Conservation (phyloP, 2,888 invertebrate species). For the Rhingia rostrata region DNA sequence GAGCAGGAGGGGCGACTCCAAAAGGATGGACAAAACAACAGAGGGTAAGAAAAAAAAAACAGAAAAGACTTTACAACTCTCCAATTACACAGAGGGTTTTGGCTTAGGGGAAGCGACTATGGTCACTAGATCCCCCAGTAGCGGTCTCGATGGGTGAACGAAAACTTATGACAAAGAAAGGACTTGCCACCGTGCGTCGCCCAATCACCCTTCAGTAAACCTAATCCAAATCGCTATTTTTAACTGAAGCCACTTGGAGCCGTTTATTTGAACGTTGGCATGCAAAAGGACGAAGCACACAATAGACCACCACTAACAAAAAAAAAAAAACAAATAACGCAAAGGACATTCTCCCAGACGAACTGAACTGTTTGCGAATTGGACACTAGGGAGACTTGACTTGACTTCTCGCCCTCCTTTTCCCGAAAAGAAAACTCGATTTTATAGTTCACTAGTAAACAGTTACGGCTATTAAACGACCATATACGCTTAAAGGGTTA, state of each 20-base stretch:
- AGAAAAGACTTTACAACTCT: constrained; percentile 47
- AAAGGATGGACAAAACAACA: constrained; percentile 28
- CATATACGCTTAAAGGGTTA: constrained; percentile 74
- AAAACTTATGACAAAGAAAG: constrained; percentile 73
- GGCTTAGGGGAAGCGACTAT: constrained; percentile 48
- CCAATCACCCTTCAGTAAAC: constrained; percentile 15
- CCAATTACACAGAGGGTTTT: constrained; percentile 61
- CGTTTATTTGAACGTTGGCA: constrained; percentile 67
- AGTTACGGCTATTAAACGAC: constrained; percentile 72
- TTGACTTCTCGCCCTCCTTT: constrained; percentile 42
- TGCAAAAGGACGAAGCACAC: constrained; percentile 61
- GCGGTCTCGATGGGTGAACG: constrained; percentile 48
- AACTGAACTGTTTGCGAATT: constrained; percentile 51
- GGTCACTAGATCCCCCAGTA: constrained; percentile 67
- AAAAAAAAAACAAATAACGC: constrained; percentile 42
- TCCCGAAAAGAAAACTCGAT: constrained; percentile 43
- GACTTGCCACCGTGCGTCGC: constrained; percentile 12
- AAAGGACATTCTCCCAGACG: constrained; percentile 62
- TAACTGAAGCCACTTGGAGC: constrained; percentile 68
- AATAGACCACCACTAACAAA: neutral
- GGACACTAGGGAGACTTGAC: constrained; percentile 68
- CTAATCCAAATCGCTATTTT: constrained; percentile 67
- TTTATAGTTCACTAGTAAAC: constrained; percentile 72
- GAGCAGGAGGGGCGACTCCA: constrained; percentile 12
- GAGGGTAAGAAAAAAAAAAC: constrained; percentile 2